These are phyloP conservation scores for Halichondria panicea DNA, from an alignment of 37 sponge, comb jelly and placozoan species.

Conservation along the genomic window DNA sequence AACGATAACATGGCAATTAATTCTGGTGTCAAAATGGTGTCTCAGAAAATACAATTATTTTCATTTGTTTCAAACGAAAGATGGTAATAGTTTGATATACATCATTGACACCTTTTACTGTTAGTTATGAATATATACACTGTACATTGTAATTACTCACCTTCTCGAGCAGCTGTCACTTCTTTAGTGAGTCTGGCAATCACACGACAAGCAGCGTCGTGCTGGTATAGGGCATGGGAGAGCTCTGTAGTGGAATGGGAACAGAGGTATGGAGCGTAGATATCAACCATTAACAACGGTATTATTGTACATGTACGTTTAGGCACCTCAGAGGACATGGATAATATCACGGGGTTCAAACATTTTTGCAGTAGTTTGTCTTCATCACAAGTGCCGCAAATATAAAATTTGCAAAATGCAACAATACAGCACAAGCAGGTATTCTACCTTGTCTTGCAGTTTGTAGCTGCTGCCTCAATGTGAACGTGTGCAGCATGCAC, in stretches of 20 bases:
- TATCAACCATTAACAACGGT: no score
- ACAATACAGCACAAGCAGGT: no score
- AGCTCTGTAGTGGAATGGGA: slow-evolving; percentile 60
- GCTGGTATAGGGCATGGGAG: slow-evolving; percentile 99
- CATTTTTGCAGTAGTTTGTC: no score
- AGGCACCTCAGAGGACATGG: no score
- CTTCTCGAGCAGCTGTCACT: slow-evolving; percentile 96
- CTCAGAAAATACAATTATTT: slow-evolving; percentile 33
- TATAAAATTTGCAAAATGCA: no score
- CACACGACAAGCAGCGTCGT: slow-evolving; percentile 98
- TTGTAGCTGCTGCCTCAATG: slow-evolving; percentile 97
- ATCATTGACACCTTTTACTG: slow-evolving; percentile 6
- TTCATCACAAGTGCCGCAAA: no score
- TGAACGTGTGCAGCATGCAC: slow-evolving; percentile 97
- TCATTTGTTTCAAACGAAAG: not conserved
- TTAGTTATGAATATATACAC: no score
- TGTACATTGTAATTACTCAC: slow-evolving; percentile 30
- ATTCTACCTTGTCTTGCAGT: slow-evolving; percentile 88
- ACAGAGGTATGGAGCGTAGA: not conserved
- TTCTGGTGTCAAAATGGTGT: not conserved
- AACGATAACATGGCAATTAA: not conserved
- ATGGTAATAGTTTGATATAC: slow-evolving; percentile 5
- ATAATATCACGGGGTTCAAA: no score
- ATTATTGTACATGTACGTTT: no score
- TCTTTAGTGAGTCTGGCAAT: slow-evolving; percentile 98